Evolutionary conservation across 2,888 invertebrate genomes (phyloP).

Genomic region (Pemphredon lugubris): DNA sequence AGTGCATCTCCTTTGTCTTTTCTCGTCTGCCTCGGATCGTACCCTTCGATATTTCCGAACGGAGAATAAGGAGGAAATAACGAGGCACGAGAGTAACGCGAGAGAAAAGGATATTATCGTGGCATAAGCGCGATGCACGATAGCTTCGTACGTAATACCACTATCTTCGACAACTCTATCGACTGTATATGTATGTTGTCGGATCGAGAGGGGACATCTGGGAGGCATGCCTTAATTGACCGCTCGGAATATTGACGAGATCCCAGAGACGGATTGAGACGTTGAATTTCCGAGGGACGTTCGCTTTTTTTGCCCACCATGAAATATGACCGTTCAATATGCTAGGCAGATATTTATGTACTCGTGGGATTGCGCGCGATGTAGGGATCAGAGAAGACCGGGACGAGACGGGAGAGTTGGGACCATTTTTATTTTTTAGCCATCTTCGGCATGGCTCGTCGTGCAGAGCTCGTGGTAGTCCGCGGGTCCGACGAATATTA

Average conservation of each 20-base stretch:
- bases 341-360: slow-evolving; percentile 71
- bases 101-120: slow-evolving; percentile 33
- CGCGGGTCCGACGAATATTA: too few species aligned
- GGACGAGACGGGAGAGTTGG: slow-evolving; percentile 28
- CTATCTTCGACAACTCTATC: slow-evolving; percentile 48
- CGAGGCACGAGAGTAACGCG: slow-evolving; percentile 11
- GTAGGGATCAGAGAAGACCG: slow-evolving; percentile 25
- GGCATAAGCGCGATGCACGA: slow-evolving; percentile 35
- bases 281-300: slow-evolving; percentile 72
- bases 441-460: too few species aligned
- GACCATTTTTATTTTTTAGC: slow-evolving; percentile 21
- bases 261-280: slow-evolving; percentile 75
- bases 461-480: too few species aligned
- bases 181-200: slow-evolving; percentile 42
- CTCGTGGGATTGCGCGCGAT: slow-evolving; percentile 58
- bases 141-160: slow-evolving; percentile 43
- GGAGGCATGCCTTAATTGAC: slow-evolving; percentile 75
- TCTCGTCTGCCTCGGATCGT: slow-evolving; percentile 9
- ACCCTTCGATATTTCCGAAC: slow-evolving; percentile 8
- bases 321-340: slow-evolving; percentile 74
- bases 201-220: slow-evolving; percentile 68
- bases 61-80: slow-evolving; percentile 20
- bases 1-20: slow-evolving; percentile 17
- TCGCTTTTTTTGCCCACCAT: slow-evolving; percentile 61
- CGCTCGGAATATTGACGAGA: slow-evolving; percentile 74